These are phyloP conservation scores for Cylindroiulus punctatus DNA, from an alignment of 2,888 invertebrate species.

Conservation along the genomic window DNA sequence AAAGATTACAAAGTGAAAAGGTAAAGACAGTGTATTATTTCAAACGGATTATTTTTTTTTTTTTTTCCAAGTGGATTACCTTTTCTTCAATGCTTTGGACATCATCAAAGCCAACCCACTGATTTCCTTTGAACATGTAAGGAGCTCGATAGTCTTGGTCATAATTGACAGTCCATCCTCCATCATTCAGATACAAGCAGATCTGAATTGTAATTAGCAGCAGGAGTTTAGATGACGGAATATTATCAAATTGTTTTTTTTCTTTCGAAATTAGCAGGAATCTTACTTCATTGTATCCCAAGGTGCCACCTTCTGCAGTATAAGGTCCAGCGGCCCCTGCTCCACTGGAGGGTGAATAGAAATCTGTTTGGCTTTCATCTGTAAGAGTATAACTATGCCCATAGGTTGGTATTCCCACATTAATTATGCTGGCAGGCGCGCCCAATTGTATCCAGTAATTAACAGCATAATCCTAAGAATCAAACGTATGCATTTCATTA, in stretches of 20 bases:
- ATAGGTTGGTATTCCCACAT: conserved; percentile 49
- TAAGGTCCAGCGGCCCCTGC: conserved; percentile 73
- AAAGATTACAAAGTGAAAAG: background rate
- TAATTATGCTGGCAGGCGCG: background rate
- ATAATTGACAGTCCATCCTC: conserved; percentile 15
- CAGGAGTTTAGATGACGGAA: background rate
- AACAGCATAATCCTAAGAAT: conserved; percentile 21
- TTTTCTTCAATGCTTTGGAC: background rate
- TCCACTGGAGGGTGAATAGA: conserved; percentile 11
- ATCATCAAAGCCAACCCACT: conserved; percentile 49
- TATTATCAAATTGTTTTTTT: too few relatives aligned
- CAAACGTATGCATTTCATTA: background rate
- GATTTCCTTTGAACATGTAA: background rate
- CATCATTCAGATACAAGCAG: conserved; percentile 19
- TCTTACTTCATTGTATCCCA: conserved; percentile 86
- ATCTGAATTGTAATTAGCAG: background rate
- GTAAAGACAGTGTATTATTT: background rate
- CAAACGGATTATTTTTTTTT: conserved; percentile 65
- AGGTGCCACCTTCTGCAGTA: conserved; percentile 81
- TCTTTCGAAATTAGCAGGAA: too few relatives aligned
- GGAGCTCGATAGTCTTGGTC: background rate
- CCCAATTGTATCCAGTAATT: conserved; percentile 48
- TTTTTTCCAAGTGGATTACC: background rate
- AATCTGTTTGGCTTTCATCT: background rate
- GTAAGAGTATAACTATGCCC: conserved; percentile 37